Base-by-base conservation (phyloP, 2,113 vertebrate species). In the Xiphias gladius region DNA sequence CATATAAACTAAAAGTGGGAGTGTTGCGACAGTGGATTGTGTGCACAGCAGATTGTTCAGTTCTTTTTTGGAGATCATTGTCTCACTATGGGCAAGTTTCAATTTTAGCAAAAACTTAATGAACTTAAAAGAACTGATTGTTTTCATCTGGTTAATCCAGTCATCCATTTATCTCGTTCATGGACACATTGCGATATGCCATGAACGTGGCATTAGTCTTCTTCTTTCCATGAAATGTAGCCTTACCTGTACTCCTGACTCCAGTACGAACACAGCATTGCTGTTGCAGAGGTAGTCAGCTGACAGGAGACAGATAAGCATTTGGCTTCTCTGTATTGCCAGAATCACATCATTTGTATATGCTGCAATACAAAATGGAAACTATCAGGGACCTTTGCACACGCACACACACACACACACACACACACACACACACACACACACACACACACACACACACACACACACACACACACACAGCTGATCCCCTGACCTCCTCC, bases 321-420 rank as follows among this genome's bases (percentile, higher is more conserved):
- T 92, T 46, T 93, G 93, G 68, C 97, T 98, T 75, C 88, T 96
- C 86, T 95, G 95, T 80, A 98, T 94, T 20, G 95, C 88, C 35
- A 73, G 85, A 46, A 96, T 92, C 73, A 99, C 94, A 46, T 97
- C 97, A 76, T 97, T 96, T 24, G 96, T 93, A 64, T 97, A 99
- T 19, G 88, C 97, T 99, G 86, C n/a, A 84, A 82, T 20, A 57
- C 26, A 67, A 71, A 71, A 62, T 19, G 20, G 9, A 62, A 79
- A 48, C 5, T 14, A 73, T 68, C 26, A 87, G 20, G 1, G 73
- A 72, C 7, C 7, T 55, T 66, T 76, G 13, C 8, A 1, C 50
- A 35, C 20, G 20, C 39, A 26, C 24, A 41, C 7, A 61, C 14
- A 55, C 39, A 55, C 2, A 32, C 8, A 14, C 26, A 50, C 12